Conservation (phyloP, 2,797 vertebrate genomes). For the Sebastolobus altivelis region DNA sequence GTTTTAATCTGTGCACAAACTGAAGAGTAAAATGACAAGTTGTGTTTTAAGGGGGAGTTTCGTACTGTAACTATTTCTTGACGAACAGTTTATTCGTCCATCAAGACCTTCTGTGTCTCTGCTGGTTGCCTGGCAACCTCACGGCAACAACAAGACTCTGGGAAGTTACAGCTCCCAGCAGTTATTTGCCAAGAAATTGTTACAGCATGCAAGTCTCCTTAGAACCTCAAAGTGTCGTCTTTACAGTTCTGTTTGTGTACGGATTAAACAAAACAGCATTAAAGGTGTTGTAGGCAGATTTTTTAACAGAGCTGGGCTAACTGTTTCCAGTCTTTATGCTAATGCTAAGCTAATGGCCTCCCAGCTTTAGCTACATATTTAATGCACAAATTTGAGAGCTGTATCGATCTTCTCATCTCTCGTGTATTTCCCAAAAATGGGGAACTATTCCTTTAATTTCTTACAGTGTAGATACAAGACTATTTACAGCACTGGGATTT, state of each 20-base stretch:
- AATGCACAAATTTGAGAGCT: not conserved
- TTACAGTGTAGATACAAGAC: not conserved
- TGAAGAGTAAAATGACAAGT: not conserved
- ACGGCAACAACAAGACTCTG: conserved; percentile 4
- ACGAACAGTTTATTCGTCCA: not conserved
- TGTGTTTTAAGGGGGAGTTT: not conserved
- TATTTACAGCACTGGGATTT: not conserved
- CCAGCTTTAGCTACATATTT: not conserved
- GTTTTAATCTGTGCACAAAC: not conserved
- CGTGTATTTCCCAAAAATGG: not conserved
- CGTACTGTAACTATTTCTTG: conserved; percentile 7
- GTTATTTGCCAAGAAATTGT: conserved; percentile 13
- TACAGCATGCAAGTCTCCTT: not conserved
- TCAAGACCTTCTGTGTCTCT: not conserved
- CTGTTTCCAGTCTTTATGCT: conserved; percentile 1
- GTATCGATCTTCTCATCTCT: not conserved
- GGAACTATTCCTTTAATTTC: not conserved
- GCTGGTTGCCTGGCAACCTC: not conserved
- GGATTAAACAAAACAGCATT: not conserved
- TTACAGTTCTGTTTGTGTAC: not conserved
- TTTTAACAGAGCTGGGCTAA: not conserved
- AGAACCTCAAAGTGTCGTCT: not conserved
- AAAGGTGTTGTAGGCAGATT: not conserved
- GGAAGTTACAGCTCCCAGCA: conserved; percentile 7
- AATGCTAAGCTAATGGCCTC: not conserved